Percentiles rank a stretch among this genome's conserved stretches.
Conservation (phyloP, 1,140 invertebrate genomes). For the Aphelinus atriplicis region DNA sequence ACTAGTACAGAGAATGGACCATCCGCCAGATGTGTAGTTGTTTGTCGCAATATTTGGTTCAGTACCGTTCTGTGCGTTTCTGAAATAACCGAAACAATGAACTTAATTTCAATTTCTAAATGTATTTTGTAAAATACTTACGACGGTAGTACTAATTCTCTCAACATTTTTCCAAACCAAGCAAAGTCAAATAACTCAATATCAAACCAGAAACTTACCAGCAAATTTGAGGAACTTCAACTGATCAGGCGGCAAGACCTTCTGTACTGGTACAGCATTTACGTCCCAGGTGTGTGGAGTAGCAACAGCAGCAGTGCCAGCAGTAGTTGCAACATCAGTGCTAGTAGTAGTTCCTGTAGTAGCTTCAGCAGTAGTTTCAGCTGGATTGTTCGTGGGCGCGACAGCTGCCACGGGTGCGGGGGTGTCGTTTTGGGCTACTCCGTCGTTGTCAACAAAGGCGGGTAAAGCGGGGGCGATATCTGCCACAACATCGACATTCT, state of each 20-base stretch:
- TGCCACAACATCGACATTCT: slow-evolving; percentile 56
- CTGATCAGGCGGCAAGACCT: slow-evolving; percentile 68
- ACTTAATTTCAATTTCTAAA: slow-evolving; percentile 31
- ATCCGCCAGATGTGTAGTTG: slow-evolving; percentile 84
- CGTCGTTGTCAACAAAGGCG: slow-evolving; percentile 58
- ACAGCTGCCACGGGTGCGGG: slow-evolving; percentile 51
- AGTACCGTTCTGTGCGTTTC: slow-evolving; percentile 91
- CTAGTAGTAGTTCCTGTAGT: slow-evolving; percentile 51
- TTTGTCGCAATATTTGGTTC: slow-evolving; percentile 92
- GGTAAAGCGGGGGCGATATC: slow-evolving; percentile 62
- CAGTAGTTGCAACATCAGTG: slow-evolving; percentile 48
- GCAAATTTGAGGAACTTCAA: slow-evolving; percentile 86
- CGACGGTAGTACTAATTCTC: background rate
- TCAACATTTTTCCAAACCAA: background rate
- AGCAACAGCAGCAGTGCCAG: slow-evolving; percentile 48
- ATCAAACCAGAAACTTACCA: slow-evolving; percentile 57
- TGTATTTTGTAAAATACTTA: background rate
- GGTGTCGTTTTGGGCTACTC: slow-evolving; percentile 48
- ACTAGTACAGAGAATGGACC: slow-evolving; percentile 91
- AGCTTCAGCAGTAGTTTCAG: slow-evolving; percentile 53
- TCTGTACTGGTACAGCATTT: slow-evolving; percentile 46
- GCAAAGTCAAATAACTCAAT: background rate
- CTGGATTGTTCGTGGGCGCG: slow-evolving; percentile 47
- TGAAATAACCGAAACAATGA: slow-evolving; percentile 47
- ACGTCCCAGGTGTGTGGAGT: slow-evolving; percentile 57